Evolutionary conservation across 1,140 invertebrate genomes (phyloP).

Genomic region (Drosophila guanche): DNA sequence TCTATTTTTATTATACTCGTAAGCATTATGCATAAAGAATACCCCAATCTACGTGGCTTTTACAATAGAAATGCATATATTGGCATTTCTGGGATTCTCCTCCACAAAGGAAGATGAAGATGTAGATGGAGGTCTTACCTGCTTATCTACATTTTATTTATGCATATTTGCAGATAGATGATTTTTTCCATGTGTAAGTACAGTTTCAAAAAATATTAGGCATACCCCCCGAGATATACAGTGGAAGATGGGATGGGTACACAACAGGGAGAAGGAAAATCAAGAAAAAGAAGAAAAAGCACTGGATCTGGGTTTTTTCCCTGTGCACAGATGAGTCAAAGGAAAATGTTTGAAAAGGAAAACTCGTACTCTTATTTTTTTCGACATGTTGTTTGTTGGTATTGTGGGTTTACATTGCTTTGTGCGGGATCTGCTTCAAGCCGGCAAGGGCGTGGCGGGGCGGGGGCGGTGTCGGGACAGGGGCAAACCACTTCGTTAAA

Average conservation of each 20-base stretch:
- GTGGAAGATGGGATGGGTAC: constrained; percentile 2
- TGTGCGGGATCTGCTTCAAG: constrained; percentile 30
- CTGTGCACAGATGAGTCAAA: constrained; percentile 46
- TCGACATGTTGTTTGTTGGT: constrained; percentile 50
- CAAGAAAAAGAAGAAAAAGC: constrained; percentile 11
- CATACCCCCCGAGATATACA: constrained; percentile 30
- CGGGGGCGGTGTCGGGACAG: not conserved
- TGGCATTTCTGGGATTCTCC: no score
- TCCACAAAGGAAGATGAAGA: not conserved
- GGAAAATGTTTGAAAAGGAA: constrained; percentile 19
- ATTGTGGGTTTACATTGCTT: constrained; percentile 48
- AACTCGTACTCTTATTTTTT: not conserved
- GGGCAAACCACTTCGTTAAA: constrained; percentile 70
- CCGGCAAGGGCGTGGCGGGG: not conserved
- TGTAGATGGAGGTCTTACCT: no score
- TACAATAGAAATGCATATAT: no score
- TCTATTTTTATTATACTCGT: no score
- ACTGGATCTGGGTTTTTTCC: constrained; percentile 18
- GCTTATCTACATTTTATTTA: constrained; percentile 9
- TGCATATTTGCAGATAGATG: not conserved
- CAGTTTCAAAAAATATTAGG: constrained; percentile 36
- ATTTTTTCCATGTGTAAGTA: constrained; percentile 47
- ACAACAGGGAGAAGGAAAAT: not conserved
- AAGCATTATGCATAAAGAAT: no score
- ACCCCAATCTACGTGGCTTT: no score